These are phyloP conservation scores for Equus przewalskii DNA, from an alignment of 2,113 vertebrate genomes.

Conservation along the genomic window DNA sequence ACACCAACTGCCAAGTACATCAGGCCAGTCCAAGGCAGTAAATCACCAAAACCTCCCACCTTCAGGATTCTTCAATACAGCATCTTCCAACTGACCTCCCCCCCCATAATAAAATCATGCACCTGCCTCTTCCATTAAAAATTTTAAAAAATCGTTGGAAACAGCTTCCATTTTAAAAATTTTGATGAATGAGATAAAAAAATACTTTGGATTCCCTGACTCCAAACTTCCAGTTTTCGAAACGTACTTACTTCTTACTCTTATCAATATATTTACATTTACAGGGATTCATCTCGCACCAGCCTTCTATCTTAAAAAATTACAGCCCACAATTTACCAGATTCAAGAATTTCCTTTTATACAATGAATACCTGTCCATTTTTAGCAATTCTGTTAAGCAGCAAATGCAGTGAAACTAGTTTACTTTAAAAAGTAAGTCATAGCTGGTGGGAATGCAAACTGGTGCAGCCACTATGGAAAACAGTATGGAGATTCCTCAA, in stretches of 20 bases:
- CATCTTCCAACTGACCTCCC: background rate
- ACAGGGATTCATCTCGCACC: background rate
- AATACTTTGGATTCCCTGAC: background rate
- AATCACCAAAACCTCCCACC: background rate
- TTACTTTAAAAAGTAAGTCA: slow-evolving; percentile 16
- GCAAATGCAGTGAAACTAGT: slow-evolving; percentile 24
- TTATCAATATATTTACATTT: slow-evolving; percentile 4
- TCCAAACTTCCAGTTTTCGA: slow-evolving; percentile 34
- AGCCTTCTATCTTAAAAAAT: background rate
- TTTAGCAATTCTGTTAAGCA: background rate
- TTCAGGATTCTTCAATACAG: background rate
- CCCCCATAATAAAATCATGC: background rate
- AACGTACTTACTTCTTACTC: slow-evolving; percentile 26
- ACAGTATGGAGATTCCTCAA: no score
- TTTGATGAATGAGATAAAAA: background rate
- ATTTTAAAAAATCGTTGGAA: background rate
- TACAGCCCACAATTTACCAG: background rate
- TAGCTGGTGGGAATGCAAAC: background rate
- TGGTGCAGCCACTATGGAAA: no score
- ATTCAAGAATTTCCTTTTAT: slow-evolving; percentile 22
- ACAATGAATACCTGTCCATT: background rate
- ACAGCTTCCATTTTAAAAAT: background rate
- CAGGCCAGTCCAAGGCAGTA: background rate
- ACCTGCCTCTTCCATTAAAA: background rate
- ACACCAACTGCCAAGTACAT: background rate